phyloP scores from a whole-genome alignment of 2,113 vertebrate species.

The Spilogale gracilis region DNA sequence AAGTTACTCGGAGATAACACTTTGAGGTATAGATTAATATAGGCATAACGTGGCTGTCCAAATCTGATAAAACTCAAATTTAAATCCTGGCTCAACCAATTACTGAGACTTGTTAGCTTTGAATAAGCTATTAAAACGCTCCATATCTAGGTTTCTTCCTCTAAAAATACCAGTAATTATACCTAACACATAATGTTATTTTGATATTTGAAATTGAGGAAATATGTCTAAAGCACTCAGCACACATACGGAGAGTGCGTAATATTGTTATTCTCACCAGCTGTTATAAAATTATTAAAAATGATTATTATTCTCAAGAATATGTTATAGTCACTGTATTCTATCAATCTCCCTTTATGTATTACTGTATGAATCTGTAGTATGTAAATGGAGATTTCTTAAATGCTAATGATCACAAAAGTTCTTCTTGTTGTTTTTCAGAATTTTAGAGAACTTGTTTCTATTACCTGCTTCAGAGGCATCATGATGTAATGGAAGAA shows the following conservation, averaged over 20 bases:
- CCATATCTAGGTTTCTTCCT: not conserved
- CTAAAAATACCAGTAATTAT: constrained; percentile 22
- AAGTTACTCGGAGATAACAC: not conserved
- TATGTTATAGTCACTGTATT: not conserved
- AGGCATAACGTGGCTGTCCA: not conserved
- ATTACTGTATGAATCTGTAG: not conserved
- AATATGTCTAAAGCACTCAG: not conserved
- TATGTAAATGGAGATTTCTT: not conserved
- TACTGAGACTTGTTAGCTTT: not conserved
- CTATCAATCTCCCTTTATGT: not conserved
- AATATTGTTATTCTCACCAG: not conserved
- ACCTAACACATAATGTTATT: not conserved
- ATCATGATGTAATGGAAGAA: not conserved
- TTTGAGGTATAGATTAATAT: not conserved
- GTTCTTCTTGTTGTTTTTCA: constrained; percentile 1
- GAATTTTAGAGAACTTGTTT: not conserved
- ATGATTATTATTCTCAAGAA: not conserved
- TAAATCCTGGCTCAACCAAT: not conserved
- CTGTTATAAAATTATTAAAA: not conserved
- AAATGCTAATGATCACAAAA: not conserved
- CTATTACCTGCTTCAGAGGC: not conserved
- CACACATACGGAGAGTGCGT: not conserved
- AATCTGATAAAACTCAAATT: not conserved
- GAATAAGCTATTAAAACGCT: not conserved
- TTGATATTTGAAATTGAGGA: not conserved